Evolutionary conservation across 2,113 vertebrate genomes (phyloP), one percentile per base, ranked within the genome.

Genomic region (Proteles cristata): DNA sequence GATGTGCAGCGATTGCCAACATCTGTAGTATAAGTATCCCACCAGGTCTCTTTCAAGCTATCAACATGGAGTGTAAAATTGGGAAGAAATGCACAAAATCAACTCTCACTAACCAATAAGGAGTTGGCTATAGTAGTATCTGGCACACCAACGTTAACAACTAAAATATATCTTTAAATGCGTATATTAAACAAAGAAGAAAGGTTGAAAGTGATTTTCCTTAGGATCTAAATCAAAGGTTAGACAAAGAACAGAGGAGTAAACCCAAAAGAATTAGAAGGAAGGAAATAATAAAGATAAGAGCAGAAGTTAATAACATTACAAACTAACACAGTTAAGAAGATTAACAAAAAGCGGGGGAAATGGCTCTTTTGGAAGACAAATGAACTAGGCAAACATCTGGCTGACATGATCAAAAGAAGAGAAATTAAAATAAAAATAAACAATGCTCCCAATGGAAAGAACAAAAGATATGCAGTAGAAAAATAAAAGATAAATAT

Each of bases 221-320:
- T 93, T 79, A 71, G 17, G 35, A 80, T 91, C 61, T 84, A 95
- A 66, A 66, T 83, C 63, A 80, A 92, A 80, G 48, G 3, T 65
- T 88, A 73, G 17, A 68, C 66, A 73, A 95, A 53, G 63, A 85
- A 81, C 31, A 93, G 28, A 50, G 76, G 17, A 50, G 76, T 65
- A 83, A 93, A 81, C 12, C 48, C 35, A 21, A 92, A 65, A 25
- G 77, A 88, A 88, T 48, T 86, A 80, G 58, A 84, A 93, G 39
- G 88, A 74, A 94, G 71, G 69, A 93, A 95, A 90, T 61, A 90
- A 84, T 91, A 88, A 96, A 96, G 76, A 50, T 80, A 93, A 66
- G n/a, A 95, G 39, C 48, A 63, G 66, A 96, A 93, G 33, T 73
- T 35, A 88, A 77, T 92, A 89, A 48, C 74, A 84, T 68, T 88